Evolutionary conservation across 2,888 invertebrate genomes (phyloP).

Genomic region (Nomada lathburiana): DNA sequence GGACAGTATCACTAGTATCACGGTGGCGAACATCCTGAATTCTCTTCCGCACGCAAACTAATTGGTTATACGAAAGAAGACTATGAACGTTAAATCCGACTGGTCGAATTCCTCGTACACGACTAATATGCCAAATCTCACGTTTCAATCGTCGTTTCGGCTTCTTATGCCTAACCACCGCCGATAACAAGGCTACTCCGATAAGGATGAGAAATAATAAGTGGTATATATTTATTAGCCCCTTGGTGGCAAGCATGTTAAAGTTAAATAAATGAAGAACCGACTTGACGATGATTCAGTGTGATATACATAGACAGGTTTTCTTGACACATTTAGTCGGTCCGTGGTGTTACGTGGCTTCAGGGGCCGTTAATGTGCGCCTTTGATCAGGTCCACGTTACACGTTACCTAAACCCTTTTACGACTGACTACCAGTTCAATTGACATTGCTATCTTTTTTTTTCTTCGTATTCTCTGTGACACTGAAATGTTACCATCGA

Average conservation of each 20-base stretch:
- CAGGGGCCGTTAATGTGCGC: not conserved
- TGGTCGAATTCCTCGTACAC: not conserved
- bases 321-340: not conserved
- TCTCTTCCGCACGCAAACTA: not conserved
- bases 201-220: conserved; percentile 20
- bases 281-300: conserved; percentile 31
- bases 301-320: conserved; percentile 42
- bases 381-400: conserved; percentile 8
- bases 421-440: not conserved
- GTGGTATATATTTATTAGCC: not conserved
- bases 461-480: not conserved
- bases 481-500: no score
- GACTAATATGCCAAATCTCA: conserved; percentile 8
- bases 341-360: not conserved
- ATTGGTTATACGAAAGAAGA: not conserved
- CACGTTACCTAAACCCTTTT: not conserved
- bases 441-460: not conserved
- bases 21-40: conserved; percentile 26
- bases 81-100: not conserved
- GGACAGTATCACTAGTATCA: not conserved
- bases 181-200: conserved; percentile 29
- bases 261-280: conserved; percentile 14
- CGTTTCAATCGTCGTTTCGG: not conserved
- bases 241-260: not conserved
- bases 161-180: conserved; percentile 18